Conservation (phyloP, 2,797 vertebrate species). For the Loriculus beryllinus region DNA sequence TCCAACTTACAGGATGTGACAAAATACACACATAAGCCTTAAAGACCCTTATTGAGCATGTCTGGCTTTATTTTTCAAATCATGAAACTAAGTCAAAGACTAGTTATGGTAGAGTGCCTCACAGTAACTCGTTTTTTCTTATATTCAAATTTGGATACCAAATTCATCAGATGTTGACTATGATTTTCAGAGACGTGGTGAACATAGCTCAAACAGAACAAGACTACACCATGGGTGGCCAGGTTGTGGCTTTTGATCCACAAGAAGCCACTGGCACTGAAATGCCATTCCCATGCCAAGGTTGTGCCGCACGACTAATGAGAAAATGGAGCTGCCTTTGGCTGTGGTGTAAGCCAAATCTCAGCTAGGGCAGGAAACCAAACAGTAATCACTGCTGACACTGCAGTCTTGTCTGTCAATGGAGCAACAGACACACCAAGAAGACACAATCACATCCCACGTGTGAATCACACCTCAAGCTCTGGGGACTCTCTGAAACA, state of each 20-base stretch:
- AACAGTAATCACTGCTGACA: not conserved
- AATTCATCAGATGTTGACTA: not conserved
- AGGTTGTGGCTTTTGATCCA: not conserved
- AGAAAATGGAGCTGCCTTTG: not conserved
- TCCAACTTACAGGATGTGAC: not conserved
- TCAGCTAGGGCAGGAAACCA: not conserved
- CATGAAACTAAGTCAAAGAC: not conserved
- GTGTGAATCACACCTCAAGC: not conserved
- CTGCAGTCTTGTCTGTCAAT: not conserved
- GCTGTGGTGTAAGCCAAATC: not conserved
- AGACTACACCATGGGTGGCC: not conserved
- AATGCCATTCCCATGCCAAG: not conserved
- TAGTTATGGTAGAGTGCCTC: not conserved
- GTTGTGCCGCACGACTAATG: not conserved
- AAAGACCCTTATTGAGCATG: not conserved
- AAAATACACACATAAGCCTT: not conserved
- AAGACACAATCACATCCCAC: not conserved
- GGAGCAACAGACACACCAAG: not conserved
- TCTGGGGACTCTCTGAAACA: not conserved
- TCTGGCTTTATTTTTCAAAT: not conserved
- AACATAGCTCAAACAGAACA: not conserved
- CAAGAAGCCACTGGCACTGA: not conserved
- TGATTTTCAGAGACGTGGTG: not conserved
- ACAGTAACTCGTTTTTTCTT: not conserved
- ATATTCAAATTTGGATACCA: not conserved